Base-by-base conservation (phyloP, 64 coral and sea anemone genomes). In the Montipora sp. region DNA sequence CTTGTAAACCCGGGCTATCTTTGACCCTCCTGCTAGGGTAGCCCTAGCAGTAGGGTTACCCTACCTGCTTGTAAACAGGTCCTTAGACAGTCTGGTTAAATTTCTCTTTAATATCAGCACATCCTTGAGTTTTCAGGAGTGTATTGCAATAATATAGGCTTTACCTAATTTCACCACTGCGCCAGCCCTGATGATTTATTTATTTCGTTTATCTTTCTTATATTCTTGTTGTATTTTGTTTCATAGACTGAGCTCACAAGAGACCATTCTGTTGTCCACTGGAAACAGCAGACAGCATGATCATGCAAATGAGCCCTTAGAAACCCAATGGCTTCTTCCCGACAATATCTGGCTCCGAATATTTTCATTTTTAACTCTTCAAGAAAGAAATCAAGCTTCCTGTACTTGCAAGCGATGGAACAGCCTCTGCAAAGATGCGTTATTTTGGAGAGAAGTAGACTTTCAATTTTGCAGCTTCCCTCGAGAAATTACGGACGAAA, bases 271-370 rank as follows among this genome's bases (percentile, higher is more conserved):
- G 46, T 6, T 85, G 22, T 85, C 5, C 8, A 67, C 43, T 4
- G 8, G 82, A 12, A 21, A 16, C 19, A 3, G 19, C 5, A 72
- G 6, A 72, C 18, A 22, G 8, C 46, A 49, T 19, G 82, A 71
- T 10, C 6, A 22, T 45, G 7, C 16, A 18, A 8, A 21, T 4
- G 46, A 9, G 7, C 20, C 65, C 1, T 85, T 65, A 70, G 82
- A 85, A 51, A 48, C n/a, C 0, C 82, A 85, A 7, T 85, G 82
- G 82, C 65, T 85, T 27, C 81, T 92, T 16, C 91, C 91, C 7
- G 91, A 92, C 7, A 76, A 87, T 58, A 51, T 92, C 43, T 92
- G 91, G 91, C 73, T 92, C n/a, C 81, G 75, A 10, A 87, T 92
- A 66, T 92, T 92, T 70, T 87, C 73, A 3, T 92, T 36, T 63